Evolutionary conservation across 1,140 invertebrate genomes (phyloP).

Genomic region (Drosophila subobscura): DNA sequence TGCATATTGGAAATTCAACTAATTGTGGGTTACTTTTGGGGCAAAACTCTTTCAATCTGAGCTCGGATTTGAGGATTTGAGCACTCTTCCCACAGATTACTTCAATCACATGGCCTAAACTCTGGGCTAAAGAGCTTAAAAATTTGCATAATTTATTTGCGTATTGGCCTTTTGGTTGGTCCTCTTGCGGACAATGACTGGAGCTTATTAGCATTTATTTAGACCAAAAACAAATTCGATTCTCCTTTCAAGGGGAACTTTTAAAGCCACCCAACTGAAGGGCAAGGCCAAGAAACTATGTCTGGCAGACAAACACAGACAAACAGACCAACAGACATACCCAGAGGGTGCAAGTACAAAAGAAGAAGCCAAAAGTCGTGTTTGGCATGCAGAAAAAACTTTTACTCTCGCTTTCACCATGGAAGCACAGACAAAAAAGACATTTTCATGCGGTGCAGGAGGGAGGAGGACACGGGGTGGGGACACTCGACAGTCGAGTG

Average conservation of each 20-base stretch:
- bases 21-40: no score
- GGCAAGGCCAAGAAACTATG: slow-evolving; percentile 44
- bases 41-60: slow-evolving; percentile 2
- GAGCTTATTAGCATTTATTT: slow-evolving; percentile 76
- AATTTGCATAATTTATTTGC: slow-evolving; percentile 72
- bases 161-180: slow-evolving; percentile 44
- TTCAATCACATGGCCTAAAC: slow-evolving; percentile 23
- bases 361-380: slow-evolving; percentile 37
- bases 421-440: slow-evolving; percentile 70
- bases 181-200: slow-evolving; percentile 60
- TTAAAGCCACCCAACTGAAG: slow-evolving; percentile 5
- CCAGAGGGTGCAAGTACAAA: background rate
- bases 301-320: slow-evolving; percentile 37
- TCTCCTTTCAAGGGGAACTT: slow-evolving; percentile 9
- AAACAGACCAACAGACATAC: background rate
- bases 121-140: slow-evolving; percentile 33
- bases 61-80: no score
- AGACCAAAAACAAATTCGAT: slow-evolving; percentile 68
- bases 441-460: slow-evolving; percentile 21
- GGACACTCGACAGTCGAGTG: slow-evolving; percentile 10
- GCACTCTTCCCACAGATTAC: slow-evolving; percentile 14
- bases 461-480: background rate
- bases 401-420: slow-evolving; percentile 66
- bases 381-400: slow-evolving; percentile 47
- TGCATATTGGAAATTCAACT: slow-evolving; percentile 1